Conservation (phyloP, 2,888 invertebrate species). For the Drosophila mayaguana region DNA sequence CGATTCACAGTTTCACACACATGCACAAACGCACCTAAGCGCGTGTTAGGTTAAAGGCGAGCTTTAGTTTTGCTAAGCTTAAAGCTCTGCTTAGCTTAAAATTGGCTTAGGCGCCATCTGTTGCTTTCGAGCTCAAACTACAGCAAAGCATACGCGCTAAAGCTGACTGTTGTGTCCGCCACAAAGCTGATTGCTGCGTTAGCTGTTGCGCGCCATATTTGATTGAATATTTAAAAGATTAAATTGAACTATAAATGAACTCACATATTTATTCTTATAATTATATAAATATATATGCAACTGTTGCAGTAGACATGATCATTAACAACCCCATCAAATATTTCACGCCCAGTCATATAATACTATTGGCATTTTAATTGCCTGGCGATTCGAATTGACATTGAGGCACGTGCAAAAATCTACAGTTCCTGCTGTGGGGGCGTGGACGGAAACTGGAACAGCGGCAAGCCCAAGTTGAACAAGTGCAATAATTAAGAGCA, state of each 20-base stretch:
- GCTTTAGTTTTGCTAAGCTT: slow-evolving; percentile 21
- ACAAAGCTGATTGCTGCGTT: slow-evolving; percentile 11
- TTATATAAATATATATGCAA: background rate
- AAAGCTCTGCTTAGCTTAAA: slow-evolving; percentile 29
- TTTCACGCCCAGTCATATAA: slow-evolving; percentile 18
- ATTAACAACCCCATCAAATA: slow-evolving; percentile 4
- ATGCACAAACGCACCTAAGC: background rate
- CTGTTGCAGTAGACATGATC: slow-evolving; percentile 10
- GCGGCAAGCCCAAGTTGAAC: slow-evolving; percentile 15
- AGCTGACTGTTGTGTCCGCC: slow-evolving; percentile 30
- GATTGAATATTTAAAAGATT: background rate
- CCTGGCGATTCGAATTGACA: slow-evolving; percentile 52
- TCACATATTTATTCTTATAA: background rate
- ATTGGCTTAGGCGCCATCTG: slow-evolving; percentile 30
- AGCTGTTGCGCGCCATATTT: background rate
- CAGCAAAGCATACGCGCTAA: background rate
- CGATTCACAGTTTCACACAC: slow-evolving; percentile 12
- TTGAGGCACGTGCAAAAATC: slow-evolving; percentile 38
- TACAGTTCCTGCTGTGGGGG: slow-evolving; percentile 20
- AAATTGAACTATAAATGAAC: background rate
- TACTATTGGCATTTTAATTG: slow-evolving; percentile 34
- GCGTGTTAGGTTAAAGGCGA: slow-evolving; percentile 2
- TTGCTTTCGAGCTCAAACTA: slow-evolving; percentile 4
- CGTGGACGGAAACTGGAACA: slow-evolving; percentile 41
- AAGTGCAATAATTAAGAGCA: slow-evolving; percentile 56